phyloP scores from a whole-genome alignment of 1,140 invertebrate species.

The Anastatus disparis region DNA sequence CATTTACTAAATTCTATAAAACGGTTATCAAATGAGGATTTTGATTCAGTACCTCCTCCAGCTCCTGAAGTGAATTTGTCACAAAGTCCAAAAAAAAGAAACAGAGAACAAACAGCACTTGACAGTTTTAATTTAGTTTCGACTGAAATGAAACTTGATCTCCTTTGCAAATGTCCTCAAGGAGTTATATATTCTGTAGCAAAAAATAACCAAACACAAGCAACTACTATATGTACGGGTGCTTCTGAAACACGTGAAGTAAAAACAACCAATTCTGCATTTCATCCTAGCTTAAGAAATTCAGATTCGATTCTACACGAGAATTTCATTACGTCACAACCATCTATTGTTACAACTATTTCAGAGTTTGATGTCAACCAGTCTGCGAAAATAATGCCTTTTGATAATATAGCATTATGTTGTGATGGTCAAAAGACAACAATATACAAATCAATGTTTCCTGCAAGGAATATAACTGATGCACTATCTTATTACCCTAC shows the following conservation, averaged over 20 bases:
- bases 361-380: neutral
- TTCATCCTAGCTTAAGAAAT: neutral
- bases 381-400: neutral
- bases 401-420: conserved; percentile 67
- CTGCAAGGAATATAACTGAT: conserved; percentile 78
- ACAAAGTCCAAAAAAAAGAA: neutral
- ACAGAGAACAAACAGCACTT: neutral
- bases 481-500: conserved; percentile 81
- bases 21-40: neutral
- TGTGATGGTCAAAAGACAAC: conserved; percentile 75
- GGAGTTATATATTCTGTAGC: conserved; percentile 81
- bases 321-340: neutral
- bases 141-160: conserved; percentile 61
- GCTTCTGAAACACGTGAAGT: conserved; percentile 61
- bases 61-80: neutral
- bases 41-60: neutral
- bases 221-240: conserved; percentile 77
- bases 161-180: conserved; percentile 71
- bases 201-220: conserved; percentile 74
- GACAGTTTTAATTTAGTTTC: neutral
- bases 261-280: neutral
- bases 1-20: neutral
- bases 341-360: neutral
- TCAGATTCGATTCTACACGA: neutral
- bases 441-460: conserved; percentile 75